A percentile compares a stretch with the other conserved stretches of the same genome.
These are phyloP conservation scores for Todiramphus chloris DNA, from an alignment of 2,113 vertebrate species.

Conservation along the genomic window DNA sequence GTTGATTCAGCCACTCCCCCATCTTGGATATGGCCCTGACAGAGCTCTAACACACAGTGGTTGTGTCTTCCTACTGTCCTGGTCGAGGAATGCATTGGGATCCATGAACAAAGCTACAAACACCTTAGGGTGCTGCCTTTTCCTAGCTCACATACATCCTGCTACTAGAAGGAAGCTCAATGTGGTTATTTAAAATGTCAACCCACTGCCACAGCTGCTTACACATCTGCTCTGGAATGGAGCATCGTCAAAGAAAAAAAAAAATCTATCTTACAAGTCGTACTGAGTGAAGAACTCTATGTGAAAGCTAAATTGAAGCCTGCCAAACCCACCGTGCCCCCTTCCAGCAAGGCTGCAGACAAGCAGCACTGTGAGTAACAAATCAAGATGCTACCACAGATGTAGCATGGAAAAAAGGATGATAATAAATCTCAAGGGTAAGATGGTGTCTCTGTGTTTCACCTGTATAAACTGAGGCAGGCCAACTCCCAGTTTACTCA, in stretches of 20 bases:
- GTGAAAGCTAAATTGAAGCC: not conserved
- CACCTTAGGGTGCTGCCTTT: not conserved
- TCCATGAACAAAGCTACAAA: not conserved
- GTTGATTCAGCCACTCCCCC: not conserved
- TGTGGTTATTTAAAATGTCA: not conserved
- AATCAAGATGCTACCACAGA: not conserved
- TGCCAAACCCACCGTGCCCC: not conserved
- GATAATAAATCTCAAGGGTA: not conserved
- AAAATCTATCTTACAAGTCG: rapidly evolving
- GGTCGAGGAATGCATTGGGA: rapidly evolving
- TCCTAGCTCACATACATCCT: not conserved
- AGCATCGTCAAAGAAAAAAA: not conserved
- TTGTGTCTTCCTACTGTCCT: not conserved
- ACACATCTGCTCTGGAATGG: not conserved
- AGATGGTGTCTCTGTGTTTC: not conserved
- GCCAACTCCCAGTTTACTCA: not conserved
- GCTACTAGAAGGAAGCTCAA: not conserved
- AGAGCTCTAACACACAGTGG: rapidly evolving
- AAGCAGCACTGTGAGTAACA: not conserved
- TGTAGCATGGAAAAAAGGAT: not conserved
- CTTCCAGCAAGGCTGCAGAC: not conserved
- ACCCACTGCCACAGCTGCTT: not conserved
- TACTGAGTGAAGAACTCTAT: not conserved
- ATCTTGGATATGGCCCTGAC: not conserved
- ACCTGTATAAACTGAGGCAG: not conserved